Base-by-base conservation (phyloP, 2,888 invertebrate genomes). In the Nemapogon koenigi region DNA sequence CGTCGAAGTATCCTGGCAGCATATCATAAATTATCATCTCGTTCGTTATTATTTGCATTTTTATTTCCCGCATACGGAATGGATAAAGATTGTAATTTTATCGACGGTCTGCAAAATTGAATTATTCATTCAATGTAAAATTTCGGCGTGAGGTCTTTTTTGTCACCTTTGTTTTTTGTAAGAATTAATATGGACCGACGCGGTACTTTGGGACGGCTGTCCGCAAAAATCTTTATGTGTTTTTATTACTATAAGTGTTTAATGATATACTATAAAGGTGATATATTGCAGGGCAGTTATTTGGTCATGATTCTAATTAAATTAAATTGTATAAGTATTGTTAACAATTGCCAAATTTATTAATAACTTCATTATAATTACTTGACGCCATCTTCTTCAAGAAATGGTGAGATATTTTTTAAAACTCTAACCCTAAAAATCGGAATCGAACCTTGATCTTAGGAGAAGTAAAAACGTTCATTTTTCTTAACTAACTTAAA, bases 41-140 rank as follows among this genome's bases (percentile, higher is more conserved):
- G 62, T 68, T 67, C 62, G 52, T 37, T 45, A 46, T 56, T 55
- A 76, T 76, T 76, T 70, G 65, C 75, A 76, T 76, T 69, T 75
- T 73, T 76, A 76, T 70, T 71, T 73, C 71, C 55, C 59, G 59
- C 59, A 55, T 51, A 54, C 53, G 52, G 58, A 61, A 60, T 60
- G 67, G 63, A 60, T 59, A 58, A 62, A 62, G 59, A 50, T 60
- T 57, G 65, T 69, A 65, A 70, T 68, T 66, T 73, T 67, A 73
- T 63, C 62, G 59, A 46, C 48, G 53, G 56, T 55, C 55, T 57
- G 63, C 64, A 57, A 72, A 72, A 72, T 73, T 75, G 68, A 70
- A 73, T 76, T 73, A 71, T 72, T 73, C 72, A 71, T 72, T 64
- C 57, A 64, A 65, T 66, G 54, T 57, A 59, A 39, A 43, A 38